Evolutionary conservation across 2,888 invertebrate genomes (phyloP).

Genomic region (Polydrusus pterygomalis): DNA sequence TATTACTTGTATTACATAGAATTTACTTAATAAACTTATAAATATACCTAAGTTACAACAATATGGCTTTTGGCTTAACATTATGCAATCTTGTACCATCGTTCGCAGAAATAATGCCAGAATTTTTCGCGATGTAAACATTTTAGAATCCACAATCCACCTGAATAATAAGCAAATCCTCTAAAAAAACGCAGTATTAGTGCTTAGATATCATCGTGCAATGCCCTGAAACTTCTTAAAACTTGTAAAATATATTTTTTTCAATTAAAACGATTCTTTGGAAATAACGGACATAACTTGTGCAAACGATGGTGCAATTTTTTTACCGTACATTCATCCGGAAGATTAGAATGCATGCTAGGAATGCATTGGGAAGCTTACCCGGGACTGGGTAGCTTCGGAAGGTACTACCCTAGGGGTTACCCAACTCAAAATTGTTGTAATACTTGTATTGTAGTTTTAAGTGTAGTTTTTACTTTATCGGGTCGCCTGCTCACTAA

Average conservation of each 20-base stretch:
- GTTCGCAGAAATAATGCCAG: too few species aligned
- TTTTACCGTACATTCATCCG: conserved; percentile 40
- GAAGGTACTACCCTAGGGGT: background rate
- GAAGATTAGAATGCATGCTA: conserved; percentile 47
- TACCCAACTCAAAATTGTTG: background rate
- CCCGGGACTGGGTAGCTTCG: conserved; percentile 15
- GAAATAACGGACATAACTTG: too few species aligned
- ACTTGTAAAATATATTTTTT: too few species aligned
- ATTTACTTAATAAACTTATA: conserved; percentile 30
- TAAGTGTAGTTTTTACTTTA: background rate
- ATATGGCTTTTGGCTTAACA: conserved; percentile 44
- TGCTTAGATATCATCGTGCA: too few species aligned
- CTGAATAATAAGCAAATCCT: too few species aligned
- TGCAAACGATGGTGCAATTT: background rate
- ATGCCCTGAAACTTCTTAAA: too few species aligned
- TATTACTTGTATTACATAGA: conserved; percentile 49
- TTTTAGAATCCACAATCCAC: too few species aligned
- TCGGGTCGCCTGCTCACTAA: too few species aligned
- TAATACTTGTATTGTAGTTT: background rate
- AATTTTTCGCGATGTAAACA: too few species aligned
- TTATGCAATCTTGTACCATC: conserved; percentile 4
- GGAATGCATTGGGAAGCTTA: conserved; percentile 51
- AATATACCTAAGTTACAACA: conserved; percentile 50
- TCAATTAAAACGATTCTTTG: too few species aligned
- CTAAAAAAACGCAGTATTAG: too few species aligned